Conservation (phyloP, 2,113 vertebrate species). For the Spheniscus mendiculus region DNA sequence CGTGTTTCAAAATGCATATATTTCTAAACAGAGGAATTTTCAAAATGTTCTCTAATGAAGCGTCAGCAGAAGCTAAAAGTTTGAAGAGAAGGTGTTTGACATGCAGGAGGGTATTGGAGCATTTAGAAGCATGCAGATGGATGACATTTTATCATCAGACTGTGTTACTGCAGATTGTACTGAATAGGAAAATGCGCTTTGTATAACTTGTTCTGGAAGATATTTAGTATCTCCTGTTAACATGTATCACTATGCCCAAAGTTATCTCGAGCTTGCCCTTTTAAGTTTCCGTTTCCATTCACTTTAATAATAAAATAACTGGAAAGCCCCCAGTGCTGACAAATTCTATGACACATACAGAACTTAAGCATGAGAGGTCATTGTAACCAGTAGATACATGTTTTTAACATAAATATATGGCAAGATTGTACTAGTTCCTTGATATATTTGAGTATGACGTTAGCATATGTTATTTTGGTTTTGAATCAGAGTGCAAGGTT, state of each 20-base stretch:
- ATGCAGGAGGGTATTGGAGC: not conserved
- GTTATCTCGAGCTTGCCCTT: constrained; percentile 43
- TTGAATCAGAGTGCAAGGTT: not conserved
- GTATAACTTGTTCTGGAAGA: constrained; percentile 7
- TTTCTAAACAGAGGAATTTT: not conserved
- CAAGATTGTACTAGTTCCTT: not conserved
- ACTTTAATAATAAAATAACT: constrained; percentile 26
- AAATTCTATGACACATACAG: constrained; percentile 16
- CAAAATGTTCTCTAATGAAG: constrained; percentile 20
- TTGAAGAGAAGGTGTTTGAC: constrained; percentile 8
- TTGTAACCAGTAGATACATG: not conserved
- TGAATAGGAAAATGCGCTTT: not conserved
- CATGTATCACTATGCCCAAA: not conserved
- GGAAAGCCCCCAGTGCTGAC: constrained; percentile 44
- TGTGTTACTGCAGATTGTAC: not conserved
- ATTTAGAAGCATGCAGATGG: constrained; percentile 13
- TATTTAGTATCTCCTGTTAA: constrained; percentile 12
- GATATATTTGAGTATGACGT: constrained; percentile 25
- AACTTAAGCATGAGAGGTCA: constrained; percentile 43
- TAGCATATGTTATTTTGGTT: constrained; percentile 23
- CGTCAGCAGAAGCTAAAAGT: constrained; percentile 2
- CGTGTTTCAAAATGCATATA: not conserved
- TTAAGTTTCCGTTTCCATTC: constrained; percentile 38
- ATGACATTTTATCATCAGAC: constrained; percentile 35
- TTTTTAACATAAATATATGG: not conserved